A percentile compares a stretch with the other conserved stretches of the same genome.
Conservation (phyloP, 2,797 vertebrate genomes). For the Scleropages formosus region DNA sequence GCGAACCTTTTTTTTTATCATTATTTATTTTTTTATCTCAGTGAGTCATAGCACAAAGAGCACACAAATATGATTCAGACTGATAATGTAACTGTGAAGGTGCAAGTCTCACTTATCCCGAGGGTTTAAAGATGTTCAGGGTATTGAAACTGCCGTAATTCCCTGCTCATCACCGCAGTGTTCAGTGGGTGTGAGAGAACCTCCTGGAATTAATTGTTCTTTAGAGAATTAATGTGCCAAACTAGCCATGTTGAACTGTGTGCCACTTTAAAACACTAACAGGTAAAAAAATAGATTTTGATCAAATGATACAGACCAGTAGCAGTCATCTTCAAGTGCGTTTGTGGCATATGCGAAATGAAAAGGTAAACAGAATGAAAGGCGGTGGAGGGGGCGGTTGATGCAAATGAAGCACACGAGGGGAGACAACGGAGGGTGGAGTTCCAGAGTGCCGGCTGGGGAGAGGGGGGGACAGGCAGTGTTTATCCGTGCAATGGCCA, state of each 20-base stretch:
- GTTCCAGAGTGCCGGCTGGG: background rate
- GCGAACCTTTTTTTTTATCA: background rate
- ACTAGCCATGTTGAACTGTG: background rate
- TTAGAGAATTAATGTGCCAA: background rate
- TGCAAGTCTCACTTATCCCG: too few species aligned
- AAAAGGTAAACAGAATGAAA: constrained; percentile 5
- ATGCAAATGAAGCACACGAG: background rate
- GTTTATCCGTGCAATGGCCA: constrained; percentile 38
- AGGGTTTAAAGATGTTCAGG: too few species aligned
- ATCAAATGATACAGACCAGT: background rate
- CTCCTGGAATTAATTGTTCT: background rate
- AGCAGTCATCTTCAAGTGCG: background rate
- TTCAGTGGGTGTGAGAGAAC: background rate
- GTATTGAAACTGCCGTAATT: too few species aligned
- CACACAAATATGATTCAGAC: too few species aligned
- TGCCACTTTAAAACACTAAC: background rate
- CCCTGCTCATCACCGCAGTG: too few species aligned
- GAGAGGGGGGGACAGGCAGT: constrained; percentile 22
- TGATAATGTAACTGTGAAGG: too few species aligned
- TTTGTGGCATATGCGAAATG: constrained; percentile 5
- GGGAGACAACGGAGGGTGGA: background rate
- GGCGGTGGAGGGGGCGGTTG: background rate
- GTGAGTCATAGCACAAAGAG: too few species aligned
- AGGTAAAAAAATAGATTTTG: background rate
- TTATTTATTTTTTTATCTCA: too few species aligned